Base-by-base conservation (phyloP, 2,113 vertebrate species). In the Pluvianellus socialis region DNA sequence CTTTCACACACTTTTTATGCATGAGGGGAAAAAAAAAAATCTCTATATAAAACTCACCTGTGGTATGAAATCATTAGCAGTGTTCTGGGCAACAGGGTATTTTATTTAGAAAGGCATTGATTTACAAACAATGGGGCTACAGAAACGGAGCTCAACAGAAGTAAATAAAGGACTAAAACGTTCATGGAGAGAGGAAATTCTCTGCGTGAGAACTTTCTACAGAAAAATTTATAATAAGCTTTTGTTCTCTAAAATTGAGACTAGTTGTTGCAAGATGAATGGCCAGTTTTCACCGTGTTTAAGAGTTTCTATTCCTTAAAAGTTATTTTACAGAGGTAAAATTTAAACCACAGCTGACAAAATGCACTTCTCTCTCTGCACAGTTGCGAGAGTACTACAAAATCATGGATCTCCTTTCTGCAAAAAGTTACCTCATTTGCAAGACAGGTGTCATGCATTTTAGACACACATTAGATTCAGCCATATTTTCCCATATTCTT, bases 171-270 rank as follows among this genome's bases (percentile, higher is more conserved):
- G 32, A 90, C 44, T 88, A 27, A 86, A 85, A 83, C 56, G 26
- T 67, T 94, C 55, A 83, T 1, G 15, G 74, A 96, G 74, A 96
- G 80, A 96, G 86, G 81, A 94, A 98, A 90, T 92, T 92, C 90
- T 90, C 71, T 38, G 66, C 53, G 84, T 67, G 56, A 96, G 65
- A 90, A 89, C 80, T 49, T 96, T 88, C 83, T 86, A 26, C 53
- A 94, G 40, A 76, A 81, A 65, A 90, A 85, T 40, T 58, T 90
- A 5, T 76, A 93, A 94, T 71, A 56, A 50, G 55, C 61, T 95
- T 97, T 91, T 86, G 71, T 92, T 96, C 88, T 79, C 59, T 72
- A 94, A 79, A 95, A 95, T 76, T 85, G 70, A 96, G 56, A 75
- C 74, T 88, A 94, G 55, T 45, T 92, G 81, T 80, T 95, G 79